phyloP scores from a whole-genome alignment of 2,888 invertebrate genomes.

The Sycophila texana region DNA sequence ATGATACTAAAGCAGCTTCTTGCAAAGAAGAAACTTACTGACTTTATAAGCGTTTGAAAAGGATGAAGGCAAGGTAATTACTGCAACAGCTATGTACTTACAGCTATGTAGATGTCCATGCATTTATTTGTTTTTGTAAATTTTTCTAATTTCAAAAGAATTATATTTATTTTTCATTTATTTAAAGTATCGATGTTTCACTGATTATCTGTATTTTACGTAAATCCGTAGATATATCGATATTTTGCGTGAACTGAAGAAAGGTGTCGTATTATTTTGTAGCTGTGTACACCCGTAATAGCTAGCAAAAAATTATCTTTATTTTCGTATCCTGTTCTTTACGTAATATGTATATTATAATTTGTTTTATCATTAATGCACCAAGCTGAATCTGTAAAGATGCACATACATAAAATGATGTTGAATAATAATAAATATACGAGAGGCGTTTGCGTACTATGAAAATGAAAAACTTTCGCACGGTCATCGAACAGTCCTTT shows the following conservation, averaged over 20 bases:
- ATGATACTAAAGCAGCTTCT: slow-evolving; percentile 48
- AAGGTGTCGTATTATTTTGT: slow-evolving; percentile 37
- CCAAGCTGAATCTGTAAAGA: slow-evolving; percentile 6
- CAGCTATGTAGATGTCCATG: slow-evolving; percentile 44
- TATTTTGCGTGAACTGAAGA: background rate
- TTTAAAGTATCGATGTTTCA: slow-evolving; percentile 33
- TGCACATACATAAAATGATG: too few species aligned
- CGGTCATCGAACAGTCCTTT: too few species aligned
- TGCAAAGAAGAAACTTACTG: slow-evolving; percentile 58
- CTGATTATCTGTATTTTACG: too few species aligned
- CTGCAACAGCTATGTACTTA: slow-evolving; percentile 47
- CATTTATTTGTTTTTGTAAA: slow-evolving; percentile 24
- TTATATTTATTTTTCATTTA: background rate
- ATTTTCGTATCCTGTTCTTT: slow-evolving; percentile 67
- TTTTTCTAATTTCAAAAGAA: too few species aligned
- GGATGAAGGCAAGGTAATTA: slow-evolving; percentile 71
- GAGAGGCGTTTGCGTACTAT: too few species aligned
- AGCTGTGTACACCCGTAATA: slow-evolving; percentile 66
- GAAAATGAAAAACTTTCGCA: too few species aligned
- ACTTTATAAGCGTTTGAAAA: slow-evolving; percentile 60
- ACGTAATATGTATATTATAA: slow-evolving; percentile 34
- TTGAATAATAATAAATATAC: too few species aligned
- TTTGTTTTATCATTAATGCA: background rate
- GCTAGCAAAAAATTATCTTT: slow-evolving; percentile 75
- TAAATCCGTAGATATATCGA: slow-evolving; percentile 37